A percentile compares a stretch with the other conserved stretches of the same genome.
These are phyloP conservation scores for Axea sp. DNA, from an alignment of 2,888 invertebrate species.

Conservation along the genomic window DNA sequence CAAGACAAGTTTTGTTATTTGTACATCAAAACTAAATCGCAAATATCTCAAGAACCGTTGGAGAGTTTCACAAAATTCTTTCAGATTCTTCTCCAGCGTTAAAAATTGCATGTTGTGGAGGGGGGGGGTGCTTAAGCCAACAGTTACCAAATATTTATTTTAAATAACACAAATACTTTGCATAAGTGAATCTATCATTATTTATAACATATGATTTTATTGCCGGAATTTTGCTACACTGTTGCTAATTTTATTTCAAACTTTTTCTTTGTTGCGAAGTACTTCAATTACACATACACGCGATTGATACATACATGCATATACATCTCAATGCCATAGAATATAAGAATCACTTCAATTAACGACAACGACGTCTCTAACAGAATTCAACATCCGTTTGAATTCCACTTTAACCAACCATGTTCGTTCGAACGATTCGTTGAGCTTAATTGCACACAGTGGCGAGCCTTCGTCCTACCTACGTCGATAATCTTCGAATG, in stretches of 20 bases:
- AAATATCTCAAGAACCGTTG: no score
- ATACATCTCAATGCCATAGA: conserved; percentile 39
- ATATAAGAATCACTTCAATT: conserved; percentile 58
- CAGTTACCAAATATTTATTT: no score
- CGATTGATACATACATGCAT: conserved; percentile 35
- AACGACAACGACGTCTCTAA: conserved; percentile 58
- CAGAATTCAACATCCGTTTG: conserved; percentile 58
- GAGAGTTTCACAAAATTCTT: no score
- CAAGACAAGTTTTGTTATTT: no score
- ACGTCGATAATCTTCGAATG: conserved; percentile 68
- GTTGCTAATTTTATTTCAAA: conserved; percentile 50
- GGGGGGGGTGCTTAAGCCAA: no score
- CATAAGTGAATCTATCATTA: no score
- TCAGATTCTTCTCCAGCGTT: no score
- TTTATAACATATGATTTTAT: conserved; percentile 10
- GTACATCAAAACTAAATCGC: no score
- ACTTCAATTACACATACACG: conserved; percentile 30
- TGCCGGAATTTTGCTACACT: conserved; percentile 11
- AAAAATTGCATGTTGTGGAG: no score
- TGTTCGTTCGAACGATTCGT: conserved; percentile 58
- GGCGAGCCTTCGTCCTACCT: conserved; percentile 61
- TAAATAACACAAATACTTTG: no score
- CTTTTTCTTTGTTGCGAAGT: conserved; percentile 22
- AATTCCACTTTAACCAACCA: conserved; percentile 60
- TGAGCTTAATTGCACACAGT: conserved; percentile 59